phyloP scores from a whole-genome alignment of 30 jellyfish, hydroid and myxozoan species.

The Hydra vulgaris region DNA sequence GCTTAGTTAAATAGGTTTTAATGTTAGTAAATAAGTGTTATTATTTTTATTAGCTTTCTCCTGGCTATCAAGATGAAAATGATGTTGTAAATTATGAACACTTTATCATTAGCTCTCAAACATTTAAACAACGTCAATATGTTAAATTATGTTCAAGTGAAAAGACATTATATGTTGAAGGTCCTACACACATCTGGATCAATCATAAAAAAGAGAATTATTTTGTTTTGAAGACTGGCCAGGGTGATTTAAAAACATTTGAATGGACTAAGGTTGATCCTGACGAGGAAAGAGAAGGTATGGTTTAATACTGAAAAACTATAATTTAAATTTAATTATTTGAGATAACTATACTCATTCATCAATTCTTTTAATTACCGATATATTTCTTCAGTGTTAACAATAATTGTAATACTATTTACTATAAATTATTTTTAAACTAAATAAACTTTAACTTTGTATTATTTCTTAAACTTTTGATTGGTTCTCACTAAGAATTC shows the following conservation, averaged over 20 bases:
- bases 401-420: no score
- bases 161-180: constrained; percentile 63
- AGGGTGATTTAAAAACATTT: constrained; percentile 5
- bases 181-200: constrained; percentile 80
- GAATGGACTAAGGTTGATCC: constrained; percentile 14
- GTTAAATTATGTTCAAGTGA: constrained; percentile 27
- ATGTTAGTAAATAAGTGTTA: no score
- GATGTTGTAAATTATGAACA: constrained; percentile 26
- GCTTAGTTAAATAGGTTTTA: no score
- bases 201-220: constrained; percentile 44
- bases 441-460: no score
- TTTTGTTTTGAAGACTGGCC: constrained; percentile 51
- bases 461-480: no score
- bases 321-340: neutral
- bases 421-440: no score
- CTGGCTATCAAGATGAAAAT: neutral
- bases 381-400: no score
- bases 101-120: constrained; percentile 52
- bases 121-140: constrained; percentile 45
- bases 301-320: neutral
- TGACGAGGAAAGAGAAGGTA: constrained; percentile 39
- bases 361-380: no score
- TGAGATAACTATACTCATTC: no score
- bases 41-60: neutral
- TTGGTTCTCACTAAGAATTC: no score